phyloP scores from a whole-genome alignment of 2,113 vertebrate species.

The Elephantulus edwardii region DNA sequence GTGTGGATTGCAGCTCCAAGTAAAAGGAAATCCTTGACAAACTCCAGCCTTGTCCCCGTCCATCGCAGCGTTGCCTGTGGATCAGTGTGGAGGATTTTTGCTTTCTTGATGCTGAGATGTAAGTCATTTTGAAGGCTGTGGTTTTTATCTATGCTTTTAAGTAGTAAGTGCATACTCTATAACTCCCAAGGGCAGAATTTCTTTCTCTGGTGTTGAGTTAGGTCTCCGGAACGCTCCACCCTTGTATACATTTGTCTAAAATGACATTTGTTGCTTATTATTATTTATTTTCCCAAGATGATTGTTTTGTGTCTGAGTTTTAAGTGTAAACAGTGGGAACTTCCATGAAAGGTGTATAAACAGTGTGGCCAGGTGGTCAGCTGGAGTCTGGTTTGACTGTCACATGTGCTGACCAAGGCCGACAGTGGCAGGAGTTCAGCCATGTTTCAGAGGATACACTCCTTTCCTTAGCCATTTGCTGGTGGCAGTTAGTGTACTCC shows the following conservation, averaged over 20 bases:
- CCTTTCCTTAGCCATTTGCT: not conserved
- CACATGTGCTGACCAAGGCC: accelerated
- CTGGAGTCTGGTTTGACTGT: not conserved
- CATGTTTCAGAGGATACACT: not conserved
- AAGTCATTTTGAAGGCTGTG: too few relatives aligned
- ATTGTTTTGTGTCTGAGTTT: not conserved
- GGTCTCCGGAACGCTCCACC: accelerated
- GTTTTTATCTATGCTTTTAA: not conserved
- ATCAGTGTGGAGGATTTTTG: too few relatives aligned
- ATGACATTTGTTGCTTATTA: not conserved
- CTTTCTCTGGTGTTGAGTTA: not conserved
- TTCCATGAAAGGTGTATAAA: not conserved
- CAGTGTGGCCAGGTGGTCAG: not conserved
- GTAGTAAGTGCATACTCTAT: accelerated
- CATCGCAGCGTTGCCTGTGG: too few relatives aligned
- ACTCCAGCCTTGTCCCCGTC: too few relatives aligned
- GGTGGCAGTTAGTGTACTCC: accelerated
- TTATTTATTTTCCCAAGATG: not conserved
- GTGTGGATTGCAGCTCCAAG: too few relatives aligned
- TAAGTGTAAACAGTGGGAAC: not conserved
- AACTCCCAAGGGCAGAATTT: not conserved
- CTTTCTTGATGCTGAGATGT: too few relatives aligned
- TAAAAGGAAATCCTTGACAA: too few relatives aligned
- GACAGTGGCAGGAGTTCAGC: not conserved
- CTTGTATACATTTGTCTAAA: too few relatives aligned